Conservation (phyloP, 1,140 invertebrate species). For the Heliconius hermathena region DNA sequence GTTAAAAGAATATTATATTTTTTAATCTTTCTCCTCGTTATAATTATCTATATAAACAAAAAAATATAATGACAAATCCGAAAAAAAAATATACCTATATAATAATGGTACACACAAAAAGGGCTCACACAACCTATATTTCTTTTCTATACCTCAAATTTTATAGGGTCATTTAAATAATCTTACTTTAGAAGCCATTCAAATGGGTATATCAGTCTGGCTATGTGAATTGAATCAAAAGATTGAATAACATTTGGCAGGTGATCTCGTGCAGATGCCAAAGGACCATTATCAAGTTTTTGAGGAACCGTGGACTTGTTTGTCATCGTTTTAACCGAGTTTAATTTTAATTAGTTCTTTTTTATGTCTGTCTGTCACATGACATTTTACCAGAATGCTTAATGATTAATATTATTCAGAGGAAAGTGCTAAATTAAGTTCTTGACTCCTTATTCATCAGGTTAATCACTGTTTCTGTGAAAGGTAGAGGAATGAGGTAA, state of each 20-base stretch:
- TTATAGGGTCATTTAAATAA: neutral
- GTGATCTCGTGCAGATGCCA: slow-evolving; percentile 33
- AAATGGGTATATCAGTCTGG: slow-evolving; percentile 23
- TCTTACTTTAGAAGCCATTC: slow-evolving; percentile 6
- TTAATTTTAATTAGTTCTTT: slow-evolving; percentile 30
- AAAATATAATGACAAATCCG: neutral
- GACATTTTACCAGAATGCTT: neutral
- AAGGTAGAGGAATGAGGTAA: neutral
- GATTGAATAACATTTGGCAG: slow-evolving; percentile 35
- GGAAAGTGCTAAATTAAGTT: slow-evolving; percentile 11
- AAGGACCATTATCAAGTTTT: slow-evolving; percentile 25
- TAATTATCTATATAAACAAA: too few relatives aligned
- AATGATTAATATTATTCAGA: neutral
- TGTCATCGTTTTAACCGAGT: slow-evolving; percentile 21
- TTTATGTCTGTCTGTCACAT: slow-evolving; percentile 16
- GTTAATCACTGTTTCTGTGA: neutral
- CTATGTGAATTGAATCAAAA: slow-evolving; percentile 24
- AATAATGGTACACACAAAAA: neutral
- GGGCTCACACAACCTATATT: neutral
- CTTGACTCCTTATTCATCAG: neutral
- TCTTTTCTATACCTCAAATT: neutral
- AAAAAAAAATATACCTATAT: neutral
- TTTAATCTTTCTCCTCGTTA: too few relatives aligned
- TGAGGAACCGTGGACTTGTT: slow-evolving; percentile 19
- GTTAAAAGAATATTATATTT: too few relatives aligned